phyloP scores from a whole-genome alignment of 2,113 vertebrate genomes.

The Clinocottus analis region DNA sequence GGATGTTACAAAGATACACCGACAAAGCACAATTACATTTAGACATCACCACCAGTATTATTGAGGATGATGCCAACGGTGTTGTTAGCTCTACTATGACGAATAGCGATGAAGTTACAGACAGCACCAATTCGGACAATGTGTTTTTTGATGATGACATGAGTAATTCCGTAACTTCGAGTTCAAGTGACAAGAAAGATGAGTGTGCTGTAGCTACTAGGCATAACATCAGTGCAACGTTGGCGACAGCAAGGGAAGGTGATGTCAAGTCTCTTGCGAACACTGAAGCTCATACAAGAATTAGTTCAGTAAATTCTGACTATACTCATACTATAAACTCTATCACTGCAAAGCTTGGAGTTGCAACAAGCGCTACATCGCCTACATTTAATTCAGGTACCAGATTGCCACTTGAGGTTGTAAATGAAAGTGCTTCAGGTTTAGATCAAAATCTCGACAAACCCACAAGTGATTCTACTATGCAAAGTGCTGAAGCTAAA shows the following conservation, averaged over 20 bases:
- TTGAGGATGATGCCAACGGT: slow-evolving; percentile 37
- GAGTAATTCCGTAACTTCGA: slow-evolving; percentile 26
- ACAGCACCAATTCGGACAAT: slow-evolving; percentile 72
- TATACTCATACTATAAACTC: slow-evolving; percentile 60
- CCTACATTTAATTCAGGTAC: slow-evolving; percentile 44
- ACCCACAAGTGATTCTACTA: neutral
- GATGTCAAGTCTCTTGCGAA: neutral
- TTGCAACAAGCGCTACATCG: slow-evolving; percentile 34
- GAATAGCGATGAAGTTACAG: slow-evolving; percentile 63
- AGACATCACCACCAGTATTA: slow-evolving; percentile 8
- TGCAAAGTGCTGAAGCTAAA: slow-evolving; percentile 19
- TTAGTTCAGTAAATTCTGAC: slow-evolving; percentile 29
- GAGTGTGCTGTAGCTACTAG: slow-evolving; percentile 8
- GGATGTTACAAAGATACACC: slow-evolving; percentile 7
- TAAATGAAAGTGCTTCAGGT: slow-evolving; percentile 7
- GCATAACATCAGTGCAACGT: neutral
- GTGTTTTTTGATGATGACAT: slow-evolving; percentile 73
- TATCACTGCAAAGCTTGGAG: slow-evolving; percentile 64
- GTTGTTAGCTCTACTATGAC: slow-evolving; percentile 19
- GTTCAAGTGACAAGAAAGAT: slow-evolving; percentile 25
- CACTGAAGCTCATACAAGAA: slow-evolving; percentile 8
- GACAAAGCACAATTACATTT: slow-evolving; percentile 8
- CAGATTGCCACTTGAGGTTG: slow-evolving; percentile 13
- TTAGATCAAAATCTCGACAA: neutral
- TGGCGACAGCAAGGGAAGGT: neutral